These are phyloP conservation scores for Gopherus evgoodei DNA, from an alignment of 2,113 vertebrate species.

Conservation along the genomic window DNA sequence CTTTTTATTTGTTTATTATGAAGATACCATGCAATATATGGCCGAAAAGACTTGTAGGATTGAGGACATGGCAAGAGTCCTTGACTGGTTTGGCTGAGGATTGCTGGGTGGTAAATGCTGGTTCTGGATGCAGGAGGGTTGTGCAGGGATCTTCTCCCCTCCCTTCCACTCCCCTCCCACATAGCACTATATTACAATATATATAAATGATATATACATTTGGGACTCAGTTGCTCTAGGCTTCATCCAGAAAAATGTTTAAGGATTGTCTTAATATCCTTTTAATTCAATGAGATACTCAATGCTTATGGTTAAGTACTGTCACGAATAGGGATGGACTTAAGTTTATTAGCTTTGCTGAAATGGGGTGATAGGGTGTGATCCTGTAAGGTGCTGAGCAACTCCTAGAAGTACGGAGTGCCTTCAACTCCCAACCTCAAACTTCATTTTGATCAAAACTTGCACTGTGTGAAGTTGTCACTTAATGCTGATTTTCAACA, in stretches of 20 bases:
- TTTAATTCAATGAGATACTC: background rate
- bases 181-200: background rate
- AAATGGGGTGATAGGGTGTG: background rate
- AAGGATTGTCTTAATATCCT: background rate
- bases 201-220: background rate
- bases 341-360: background rate
- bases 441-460: background rate
- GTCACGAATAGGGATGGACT: background rate
- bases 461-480: background rate
- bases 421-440: background rate
- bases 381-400: background rate
- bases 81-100: slow-evolving; percentile 60
- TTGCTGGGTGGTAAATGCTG: slow-evolving; percentile 11
- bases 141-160: background rate
- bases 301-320: background rate
- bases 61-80: slow-evolving; percentile 61
- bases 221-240: background rate
- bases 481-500: background rate
- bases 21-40: background rate
- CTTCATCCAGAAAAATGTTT: background rate
- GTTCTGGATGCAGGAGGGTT: slow-evolving; percentile 53
- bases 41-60: slow-evolving; percentile 30
- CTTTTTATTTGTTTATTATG: slow-evolving; percentile 17
- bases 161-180: background rate
- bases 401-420: background rate